Evolutionary conservation across 2,797 vertebrate genomes (phyloP), one percentile per base, ranked within the genome.

Genomic region (Melanogrammus aeglefinus): DNA sequence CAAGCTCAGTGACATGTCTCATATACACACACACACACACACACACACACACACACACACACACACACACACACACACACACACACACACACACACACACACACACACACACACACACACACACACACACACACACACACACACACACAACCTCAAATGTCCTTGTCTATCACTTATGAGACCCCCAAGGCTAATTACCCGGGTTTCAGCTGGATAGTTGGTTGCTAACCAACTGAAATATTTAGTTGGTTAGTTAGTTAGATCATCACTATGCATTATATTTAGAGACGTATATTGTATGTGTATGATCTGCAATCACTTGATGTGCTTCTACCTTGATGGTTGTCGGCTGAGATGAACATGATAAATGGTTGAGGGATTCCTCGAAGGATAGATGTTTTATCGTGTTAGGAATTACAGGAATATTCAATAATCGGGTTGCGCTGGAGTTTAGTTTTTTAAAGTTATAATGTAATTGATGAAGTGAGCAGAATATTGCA

Each of bases 1-100:
- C 90, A 91, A 92, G 90, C 85, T 88, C 81, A 51, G 86, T 83
- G 87, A 91, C 88, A 88, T 86, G 84, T 75, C 80, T 81, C 71
- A 78, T 78, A 77, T 79, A 66, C 63, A 9, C 7, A 78, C 74
- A 75, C 66, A 21, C 57, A 51, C 36, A 69, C 74, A 76, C 80
- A 44, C 63, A 9, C 6, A 77, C 74, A 74, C 66, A 9, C 57
- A 33, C 36, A 29, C 36, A 47, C 74, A 77, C 81, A 82, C 63
- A 16, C 31, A 31, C 31, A 31, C 31, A 31, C 31, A 31, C 78
- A 82, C 81, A 81, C 86, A 82, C 63, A 69, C 74, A 76, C 80
- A 63, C 63, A 9, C 6, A 78, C 74, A 74, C 66, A 13, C 57
- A 38, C 36, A 39, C 36, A 70, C 74, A 77, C 81, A 82, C 36